Evolutionary conservation across 2,888 invertebrate genomes (phyloP).

Genomic region (Lasioglossum pauxillum): DNA sequence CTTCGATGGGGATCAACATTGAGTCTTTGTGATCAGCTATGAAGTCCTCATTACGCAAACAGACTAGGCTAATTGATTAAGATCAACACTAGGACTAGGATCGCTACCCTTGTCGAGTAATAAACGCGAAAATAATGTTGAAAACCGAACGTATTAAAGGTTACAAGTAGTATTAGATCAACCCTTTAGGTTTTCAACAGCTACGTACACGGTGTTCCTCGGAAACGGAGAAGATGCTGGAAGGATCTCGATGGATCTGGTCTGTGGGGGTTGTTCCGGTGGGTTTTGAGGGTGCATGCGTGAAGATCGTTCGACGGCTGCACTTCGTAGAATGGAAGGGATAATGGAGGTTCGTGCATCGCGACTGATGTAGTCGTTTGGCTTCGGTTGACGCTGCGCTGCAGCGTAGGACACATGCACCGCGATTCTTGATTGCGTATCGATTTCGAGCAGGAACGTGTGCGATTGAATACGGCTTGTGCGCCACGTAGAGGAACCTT

Average conservation of each 20-base stretch:
- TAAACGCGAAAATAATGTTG: not conserved
- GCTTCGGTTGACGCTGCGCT: conserved; percentile 24
- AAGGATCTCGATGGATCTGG: not conserved
- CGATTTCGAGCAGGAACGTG: not conserved
- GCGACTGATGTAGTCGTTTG: conserved; percentile 28
- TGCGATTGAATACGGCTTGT: not conserved
- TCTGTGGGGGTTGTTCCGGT: not conserved
- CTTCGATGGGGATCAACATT: no score
- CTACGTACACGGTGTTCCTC: no score
- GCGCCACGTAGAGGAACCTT: not conserved
- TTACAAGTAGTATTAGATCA: no score
- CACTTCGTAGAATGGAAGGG: not conserved
- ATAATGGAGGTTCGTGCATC: conserved; percentile 26
- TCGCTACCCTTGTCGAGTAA: not conserved
- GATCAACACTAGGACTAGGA: not conserved
- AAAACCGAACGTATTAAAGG: not conserved
- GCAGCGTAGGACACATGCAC: not conserved
- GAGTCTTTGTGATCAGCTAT: no score
- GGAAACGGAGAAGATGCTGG: not conserved
- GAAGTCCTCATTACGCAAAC: no score
- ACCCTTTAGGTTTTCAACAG: no score
- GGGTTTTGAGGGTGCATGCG: conserved; percentile 3
- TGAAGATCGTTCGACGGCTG: not conserved
- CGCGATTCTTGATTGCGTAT: conserved; percentile 6
- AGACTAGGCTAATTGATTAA: no score